Evolutionary conservation across 2,113 vertebrate genomes (phyloP).

Genomic region (Pseudonaja textilis): DNA sequence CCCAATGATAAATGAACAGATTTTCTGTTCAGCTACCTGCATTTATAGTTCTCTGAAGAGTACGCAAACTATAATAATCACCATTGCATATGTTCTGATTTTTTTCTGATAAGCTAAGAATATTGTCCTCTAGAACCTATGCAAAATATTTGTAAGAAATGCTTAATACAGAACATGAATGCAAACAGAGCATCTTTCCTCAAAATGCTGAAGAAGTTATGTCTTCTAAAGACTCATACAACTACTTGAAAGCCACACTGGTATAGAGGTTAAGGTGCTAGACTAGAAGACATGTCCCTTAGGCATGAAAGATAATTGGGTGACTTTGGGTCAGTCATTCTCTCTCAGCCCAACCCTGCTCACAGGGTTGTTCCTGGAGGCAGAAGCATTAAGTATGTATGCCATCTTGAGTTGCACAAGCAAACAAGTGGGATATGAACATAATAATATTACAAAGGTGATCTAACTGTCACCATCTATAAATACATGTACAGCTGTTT

Average conservation of each 20-base stretch:
- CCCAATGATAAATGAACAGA: background rate
- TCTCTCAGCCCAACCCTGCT: background rate
- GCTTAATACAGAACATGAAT: background rate
- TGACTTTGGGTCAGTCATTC: background rate
- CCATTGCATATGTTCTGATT: background rate
- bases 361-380: background rate
- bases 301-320: background rate
- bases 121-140: background rate
- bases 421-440: background rate
- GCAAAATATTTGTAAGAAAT: background rate
- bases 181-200: background rate
- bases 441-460: background rate
- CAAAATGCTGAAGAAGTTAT: background rate
- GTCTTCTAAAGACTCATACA: background rate
- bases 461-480: background rate
- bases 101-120: background rate
- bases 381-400: background rate
- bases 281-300: background rate
- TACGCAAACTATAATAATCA: background rate
- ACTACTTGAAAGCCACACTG: background rate
- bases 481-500: background rate
- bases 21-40: background rate
- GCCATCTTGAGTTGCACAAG: background rate
- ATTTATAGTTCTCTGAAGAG: background rate
- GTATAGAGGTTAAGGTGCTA: background rate